These are phyloP conservation scores for Penaeus japonicus DNA, from an alignment of 1,140 invertebrate species.

Conservation along the genomic window DNA sequence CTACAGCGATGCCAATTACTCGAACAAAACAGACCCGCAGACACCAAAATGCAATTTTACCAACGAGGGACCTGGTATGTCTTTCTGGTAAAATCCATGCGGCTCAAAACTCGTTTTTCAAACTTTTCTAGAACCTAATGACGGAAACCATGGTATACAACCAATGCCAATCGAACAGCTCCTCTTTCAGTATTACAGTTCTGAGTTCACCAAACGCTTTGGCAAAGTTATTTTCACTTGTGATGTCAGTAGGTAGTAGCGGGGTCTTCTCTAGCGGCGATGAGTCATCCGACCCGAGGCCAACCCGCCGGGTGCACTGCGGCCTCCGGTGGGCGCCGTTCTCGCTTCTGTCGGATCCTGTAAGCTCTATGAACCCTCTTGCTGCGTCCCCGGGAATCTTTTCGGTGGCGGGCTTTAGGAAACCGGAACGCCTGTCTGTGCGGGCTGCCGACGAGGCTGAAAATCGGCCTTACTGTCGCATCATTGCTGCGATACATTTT, in stretches of 20 bases:
- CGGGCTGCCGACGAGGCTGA: background rate
- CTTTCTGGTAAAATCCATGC: slow-evolving; percentile 16
- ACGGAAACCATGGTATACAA: no score
- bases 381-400: background rate
- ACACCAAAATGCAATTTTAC: background rate
- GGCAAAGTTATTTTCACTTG: background rate
- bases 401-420: background rate
- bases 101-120: background rate
- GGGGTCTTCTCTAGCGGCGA: slow-evolving; percentile 21
- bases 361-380: background rate
- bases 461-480: background rate
- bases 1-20: no score
- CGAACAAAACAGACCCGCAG: no score
- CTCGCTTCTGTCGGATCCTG: background rate
- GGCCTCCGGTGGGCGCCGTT: background rate
- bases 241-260: background rate
- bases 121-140: no score
- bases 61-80: background rate
- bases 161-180: no score
- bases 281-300: slow-evolving; percentile 26
- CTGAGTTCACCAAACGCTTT: no score
- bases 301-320: slow-evolving; percentile 6
- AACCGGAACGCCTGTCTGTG: background rate
- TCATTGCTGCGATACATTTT: background rate
- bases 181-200: no score